Evolutionary conservation across 2,113 vertebrate species (phyloP).

Genomic region (Erythrolamprus reginae): DNA sequence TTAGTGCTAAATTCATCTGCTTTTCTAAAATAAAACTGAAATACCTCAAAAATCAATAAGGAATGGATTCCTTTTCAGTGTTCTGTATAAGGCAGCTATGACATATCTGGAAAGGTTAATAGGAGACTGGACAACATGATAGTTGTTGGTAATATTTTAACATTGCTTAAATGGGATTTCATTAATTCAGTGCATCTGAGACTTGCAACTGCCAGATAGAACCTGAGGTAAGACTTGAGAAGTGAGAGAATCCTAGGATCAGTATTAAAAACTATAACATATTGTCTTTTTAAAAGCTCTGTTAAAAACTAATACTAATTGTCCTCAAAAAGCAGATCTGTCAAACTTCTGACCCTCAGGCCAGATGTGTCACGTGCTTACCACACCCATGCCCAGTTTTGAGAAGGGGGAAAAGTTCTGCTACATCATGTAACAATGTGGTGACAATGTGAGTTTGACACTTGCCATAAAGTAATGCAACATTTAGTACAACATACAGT

Average conservation of each 20-base stretch:
- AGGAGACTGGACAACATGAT: neutral
- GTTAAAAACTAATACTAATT: neutral
- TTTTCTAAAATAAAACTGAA: slow-evolving; percentile 6
- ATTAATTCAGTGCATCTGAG: neutral
- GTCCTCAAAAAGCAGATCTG: too few relatives aligned
- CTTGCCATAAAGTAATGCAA: neutral
- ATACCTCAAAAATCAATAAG: neutral
- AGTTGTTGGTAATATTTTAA: neutral
- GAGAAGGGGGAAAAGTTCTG: too few relatives aligned
- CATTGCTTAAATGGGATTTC: neutral
- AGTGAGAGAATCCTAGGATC: neutral
- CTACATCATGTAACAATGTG: too few relatives aligned
- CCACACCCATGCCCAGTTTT: too few relatives aligned
- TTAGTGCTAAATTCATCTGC: neutral
- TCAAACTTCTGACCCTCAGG: too few relatives aligned
- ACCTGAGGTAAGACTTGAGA: neutral
- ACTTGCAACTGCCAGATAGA: neutral
- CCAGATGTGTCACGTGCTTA: too few relatives aligned
- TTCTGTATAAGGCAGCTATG: neutral
- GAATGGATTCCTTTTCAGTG: neutral
- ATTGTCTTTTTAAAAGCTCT: neutral
- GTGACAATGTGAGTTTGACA: too few relatives aligned
- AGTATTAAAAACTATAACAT: neutral
- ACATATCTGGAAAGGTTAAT: neutral
- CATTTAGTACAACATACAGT: neutral